Conservation (phyloP, 2,113 vertebrate genomes). For the Notechis scutatus region DNA sequence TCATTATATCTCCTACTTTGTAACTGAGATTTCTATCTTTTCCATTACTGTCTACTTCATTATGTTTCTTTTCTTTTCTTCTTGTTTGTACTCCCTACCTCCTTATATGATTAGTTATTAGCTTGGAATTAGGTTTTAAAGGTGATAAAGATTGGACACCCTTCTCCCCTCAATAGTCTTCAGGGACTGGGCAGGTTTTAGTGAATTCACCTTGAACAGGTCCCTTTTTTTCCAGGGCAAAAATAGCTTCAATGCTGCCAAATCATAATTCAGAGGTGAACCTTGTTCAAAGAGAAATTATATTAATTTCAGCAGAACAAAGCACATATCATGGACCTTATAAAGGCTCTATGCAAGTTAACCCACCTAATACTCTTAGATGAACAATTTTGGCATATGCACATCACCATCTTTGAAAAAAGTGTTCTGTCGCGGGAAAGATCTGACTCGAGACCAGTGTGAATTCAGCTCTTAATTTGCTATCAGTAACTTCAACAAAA, state of each 20-base stretch:
- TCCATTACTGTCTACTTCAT: neutral
- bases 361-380: neutral
- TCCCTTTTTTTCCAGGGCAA: neutral
- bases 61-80: neutral
- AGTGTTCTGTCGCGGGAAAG: no score
- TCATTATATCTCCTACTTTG: neutral
- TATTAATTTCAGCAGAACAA: neutral
- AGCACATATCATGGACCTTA: neutral
- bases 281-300: neutral
- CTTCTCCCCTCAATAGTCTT: neutral
- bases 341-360: neutral
- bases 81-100: neutral
- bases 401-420: slow-evolving; percentile 29
- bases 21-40: neutral
- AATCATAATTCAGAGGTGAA: neutral
- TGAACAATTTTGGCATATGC: neutral
- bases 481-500: no score
- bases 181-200: neutral
- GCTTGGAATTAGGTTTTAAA: neutral
- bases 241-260: neutral
- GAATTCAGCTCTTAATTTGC: no score
- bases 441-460: no score
- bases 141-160: neutral
- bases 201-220: neutral
- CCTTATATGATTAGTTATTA: neutral